Conservation (phyloP, 2,888 invertebrate genomes). For the Drosophila trichaetosa region DNA sequence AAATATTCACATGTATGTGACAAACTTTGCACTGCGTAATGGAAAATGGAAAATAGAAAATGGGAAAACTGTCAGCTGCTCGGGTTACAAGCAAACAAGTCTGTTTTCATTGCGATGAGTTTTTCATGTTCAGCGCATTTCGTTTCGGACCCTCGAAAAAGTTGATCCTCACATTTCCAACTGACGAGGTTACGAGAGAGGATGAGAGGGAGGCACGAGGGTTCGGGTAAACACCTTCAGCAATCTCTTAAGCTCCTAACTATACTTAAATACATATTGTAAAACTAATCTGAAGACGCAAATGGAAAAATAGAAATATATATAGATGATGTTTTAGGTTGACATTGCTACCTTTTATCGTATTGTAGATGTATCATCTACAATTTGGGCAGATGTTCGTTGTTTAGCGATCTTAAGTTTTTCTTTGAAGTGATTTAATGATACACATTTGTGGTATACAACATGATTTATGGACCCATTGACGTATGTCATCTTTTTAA, state of each 20-base stretch:
- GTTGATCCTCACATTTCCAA: slow-evolving; percentile 5
- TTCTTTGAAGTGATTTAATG: background rate
- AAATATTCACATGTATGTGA: background rate
- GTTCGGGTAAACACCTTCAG: background rate
- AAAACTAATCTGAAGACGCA: background rate
- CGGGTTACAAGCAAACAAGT: background rate
- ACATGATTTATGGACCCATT: background rate
- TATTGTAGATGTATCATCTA: background rate
- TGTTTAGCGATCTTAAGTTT: background rate
- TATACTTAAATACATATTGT: background rate
- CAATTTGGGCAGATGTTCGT: background rate
- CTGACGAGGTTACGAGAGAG: background rate
- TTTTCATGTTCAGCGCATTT: slow-evolving; percentile 32
- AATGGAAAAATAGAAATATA: background rate
- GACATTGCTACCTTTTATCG: background rate
- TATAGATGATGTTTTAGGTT: background rate
- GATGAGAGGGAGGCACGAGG: background rate
- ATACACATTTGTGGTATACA: background rate
- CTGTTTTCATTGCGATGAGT: slow-evolving; percentile 14
- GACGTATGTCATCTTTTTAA: slow-evolving; percentile 1
- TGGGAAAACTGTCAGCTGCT: slow-evolving; percentile 14
- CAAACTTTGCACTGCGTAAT: background rate
- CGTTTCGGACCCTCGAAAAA: slow-evolving; percentile 12
- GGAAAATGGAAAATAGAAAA: slow-evolving; percentile 2
- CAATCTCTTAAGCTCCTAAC: background rate